phyloP scores from a whole-genome alignment of 2,797 vertebrate genomes.

The Chelidonichthys spinosus region DNA sequence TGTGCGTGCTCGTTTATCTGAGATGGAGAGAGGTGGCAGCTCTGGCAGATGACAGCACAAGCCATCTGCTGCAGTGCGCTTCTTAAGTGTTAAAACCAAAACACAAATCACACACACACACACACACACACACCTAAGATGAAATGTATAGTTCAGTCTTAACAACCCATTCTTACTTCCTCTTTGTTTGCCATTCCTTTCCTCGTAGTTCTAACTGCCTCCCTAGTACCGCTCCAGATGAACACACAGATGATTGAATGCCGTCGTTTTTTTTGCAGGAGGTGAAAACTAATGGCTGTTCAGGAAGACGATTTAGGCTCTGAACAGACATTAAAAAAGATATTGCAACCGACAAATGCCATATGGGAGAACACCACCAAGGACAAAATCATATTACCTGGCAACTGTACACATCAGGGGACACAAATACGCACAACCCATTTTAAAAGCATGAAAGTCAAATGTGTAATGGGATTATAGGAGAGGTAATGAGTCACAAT shows the following conservation, averaged over 20 bases:
- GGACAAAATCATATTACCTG: conserved; percentile 57
- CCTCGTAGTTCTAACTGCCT: not conserved
- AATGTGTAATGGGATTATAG: conserved; percentile 30
- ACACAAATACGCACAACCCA: conserved; percentile 17
- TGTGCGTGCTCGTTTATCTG: conserved; percentile 27
- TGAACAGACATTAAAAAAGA: conserved; percentile 65
- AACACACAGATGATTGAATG: conserved; percentile 25
- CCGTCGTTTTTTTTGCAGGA: conserved; percentile 33
- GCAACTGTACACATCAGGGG: conserved; percentile 32
- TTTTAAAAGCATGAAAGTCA: conserved; percentile 17
- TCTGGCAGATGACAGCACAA: conserved; percentile 52
- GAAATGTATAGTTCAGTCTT: not conserved
- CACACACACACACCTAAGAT: conserved; percentile 17
- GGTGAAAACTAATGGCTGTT: conserved; percentile 69
- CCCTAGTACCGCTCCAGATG: conserved; percentile 1
- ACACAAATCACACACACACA: conserved; percentile 33
- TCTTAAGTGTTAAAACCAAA: conserved; percentile 43
- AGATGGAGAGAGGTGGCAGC: conserved; percentile 39
- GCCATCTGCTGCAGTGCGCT: conserved; percentile 70
- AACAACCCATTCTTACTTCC: conserved; percentile 8
- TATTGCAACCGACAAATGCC: conserved; percentile 51
- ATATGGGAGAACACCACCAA: conserved; percentile 58
- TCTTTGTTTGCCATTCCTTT: conserved; percentile 17
- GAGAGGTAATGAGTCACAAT: conserved; percentile 25
- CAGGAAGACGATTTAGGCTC: conserved; percentile 67